phyloP scores from a whole-genome alignment of 2,113 vertebrate species.

The Australoheros scitulus region DNA sequence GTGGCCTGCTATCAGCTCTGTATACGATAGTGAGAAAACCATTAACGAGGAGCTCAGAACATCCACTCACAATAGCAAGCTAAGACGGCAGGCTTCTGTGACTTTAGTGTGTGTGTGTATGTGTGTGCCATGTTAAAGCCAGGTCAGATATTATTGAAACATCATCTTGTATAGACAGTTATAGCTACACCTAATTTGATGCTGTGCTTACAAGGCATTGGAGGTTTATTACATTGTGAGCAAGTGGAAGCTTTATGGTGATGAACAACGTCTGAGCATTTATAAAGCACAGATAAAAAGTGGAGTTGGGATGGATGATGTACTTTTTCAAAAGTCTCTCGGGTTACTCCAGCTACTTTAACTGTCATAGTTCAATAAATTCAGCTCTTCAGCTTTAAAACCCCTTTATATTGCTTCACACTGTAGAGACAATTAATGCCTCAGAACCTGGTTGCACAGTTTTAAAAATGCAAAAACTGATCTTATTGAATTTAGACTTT shows the following conservation, averaged over 20 bases:
- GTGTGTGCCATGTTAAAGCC: conserved; percentile 21
- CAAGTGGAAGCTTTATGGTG: background rate
- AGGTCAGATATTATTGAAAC: conserved; percentile 39
- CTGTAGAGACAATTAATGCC: no score
- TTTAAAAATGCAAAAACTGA: background rate
- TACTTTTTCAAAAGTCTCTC: background rate
- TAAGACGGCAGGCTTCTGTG: conserved; percentile 61
- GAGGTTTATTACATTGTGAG: background rate
- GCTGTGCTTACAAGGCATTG: conserved; percentile 18
- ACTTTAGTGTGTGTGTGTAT: conserved; percentile 40
- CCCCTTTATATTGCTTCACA: background rate
- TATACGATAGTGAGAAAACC: conserved; percentile 26
- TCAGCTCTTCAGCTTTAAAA: background rate
- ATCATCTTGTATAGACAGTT: conserved; percentile 16
- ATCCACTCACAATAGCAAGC: conserved; percentile 23
- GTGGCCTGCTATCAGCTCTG: conserved; percentile 20
- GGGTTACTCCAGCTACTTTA: background rate
- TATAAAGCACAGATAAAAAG: background rate
- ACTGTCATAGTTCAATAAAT: background rate
- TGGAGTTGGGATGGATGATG: background rate
- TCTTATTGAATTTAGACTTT: background rate
- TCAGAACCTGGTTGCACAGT: no score
- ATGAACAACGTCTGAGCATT: background rate
- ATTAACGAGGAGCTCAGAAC: conserved; percentile 34
- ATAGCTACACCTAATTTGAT: conserved; percentile 8